These are phyloP conservation scores for Porites divaricata DNA, from an alignment of 92 coral and sea anemone genomes.

Conservation along the genomic window DNA sequence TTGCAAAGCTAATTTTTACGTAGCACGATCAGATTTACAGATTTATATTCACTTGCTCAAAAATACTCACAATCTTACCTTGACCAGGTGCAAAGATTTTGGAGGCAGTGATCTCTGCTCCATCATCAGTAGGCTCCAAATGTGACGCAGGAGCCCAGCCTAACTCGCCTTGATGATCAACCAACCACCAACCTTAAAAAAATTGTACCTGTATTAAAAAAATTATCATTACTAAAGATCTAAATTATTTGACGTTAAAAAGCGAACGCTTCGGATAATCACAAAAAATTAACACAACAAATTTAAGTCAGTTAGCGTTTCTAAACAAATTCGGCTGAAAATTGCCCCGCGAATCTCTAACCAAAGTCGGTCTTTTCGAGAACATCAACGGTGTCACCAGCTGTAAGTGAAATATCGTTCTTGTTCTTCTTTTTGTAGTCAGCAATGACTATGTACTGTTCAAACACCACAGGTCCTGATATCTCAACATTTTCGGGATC, in stretches of 20 bases:
- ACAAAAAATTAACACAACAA: neutral
- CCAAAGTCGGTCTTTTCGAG: conserved; percentile 66
- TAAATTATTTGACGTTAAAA: too few relatives aligned
- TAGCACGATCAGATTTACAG: too few relatives aligned
- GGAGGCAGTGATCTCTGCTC: conserved; percentile 49
- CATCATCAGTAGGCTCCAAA: conserved; percentile 65
- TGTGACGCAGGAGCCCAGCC: conserved; percentile 78
- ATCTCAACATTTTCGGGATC: conserved; percentile 33
- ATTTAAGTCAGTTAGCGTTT: neutral
- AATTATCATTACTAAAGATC: neutral
- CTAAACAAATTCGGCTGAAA: neutral
- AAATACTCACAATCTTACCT: conserved; percentile 23
- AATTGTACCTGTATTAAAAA: neutral
- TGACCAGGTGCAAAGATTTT: conserved; percentile 62
- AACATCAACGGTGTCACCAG: conserved; percentile 67
- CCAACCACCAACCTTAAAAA: conserved; percentile 71
- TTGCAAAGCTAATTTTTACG: too few relatives aligned
- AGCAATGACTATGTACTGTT: conserved; percentile 56
- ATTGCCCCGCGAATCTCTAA: neutral
- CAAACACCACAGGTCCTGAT: conserved; percentile 66
- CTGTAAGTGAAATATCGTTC: conserved; percentile 63
- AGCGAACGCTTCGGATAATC: too few relatives aligned
- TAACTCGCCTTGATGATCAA: conserved; percentile 51
- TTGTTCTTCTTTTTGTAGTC: conserved; percentile 64
- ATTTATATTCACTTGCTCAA: neutral